Evolutionary conservation across 2,888 invertebrate species (phyloP).

Genomic region (Lasioglossum calceatum): DNA sequence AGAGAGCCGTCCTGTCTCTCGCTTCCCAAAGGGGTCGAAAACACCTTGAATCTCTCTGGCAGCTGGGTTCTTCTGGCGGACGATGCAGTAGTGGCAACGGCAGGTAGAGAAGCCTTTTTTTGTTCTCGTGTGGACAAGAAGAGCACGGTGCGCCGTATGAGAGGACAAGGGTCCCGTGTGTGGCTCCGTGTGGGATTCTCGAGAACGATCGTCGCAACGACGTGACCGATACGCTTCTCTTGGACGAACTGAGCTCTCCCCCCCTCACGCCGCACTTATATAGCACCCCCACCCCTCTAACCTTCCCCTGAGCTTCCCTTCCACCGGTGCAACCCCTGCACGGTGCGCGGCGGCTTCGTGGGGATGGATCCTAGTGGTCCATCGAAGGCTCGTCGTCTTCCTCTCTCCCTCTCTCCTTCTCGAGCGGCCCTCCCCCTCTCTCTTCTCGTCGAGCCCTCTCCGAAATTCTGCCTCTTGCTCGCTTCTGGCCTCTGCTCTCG

Average conservation of each 20-base stretch:
- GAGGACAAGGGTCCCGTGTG: slow-evolving; percentile 49
- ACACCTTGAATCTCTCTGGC: slow-evolving; percentile 57
- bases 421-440: slow-evolving; percentile 3
- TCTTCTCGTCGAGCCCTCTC: slow-evolving; percentile 12
- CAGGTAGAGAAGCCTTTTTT: slow-evolving; percentile 16
- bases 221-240: slow-evolving; percentile 82
- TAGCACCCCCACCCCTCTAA: slow-evolving; percentile 83
- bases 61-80: slow-evolving; percentile 11
- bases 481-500: slow-evolving; percentile 9
- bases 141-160: slow-evolving; percentile 40
- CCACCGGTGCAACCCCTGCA: slow-evolving; percentile 73
- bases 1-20: not conserved
- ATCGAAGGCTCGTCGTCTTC: slow-evolving; percentile 61
- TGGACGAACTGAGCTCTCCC: slow-evolving; percentile 84
- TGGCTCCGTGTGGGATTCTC: slow-evolving; percentile 58
- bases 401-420: slow-evolving; percentile 27
- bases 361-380: slow-evolving; percentile 78
- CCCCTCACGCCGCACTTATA: slow-evolving; percentile 82
- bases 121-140: slow-evolving; percentile 24
- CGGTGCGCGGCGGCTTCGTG: slow-evolving; percentile 67
- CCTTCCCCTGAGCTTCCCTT: slow-evolving; percentile 77
- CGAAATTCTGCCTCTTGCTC: slow-evolving; percentile 19
- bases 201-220: slow-evolving; percentile 71
- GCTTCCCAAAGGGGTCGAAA: slow-evolving; percentile 28
- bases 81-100: not conserved